Percentiles rank a stretch among this genome's conserved stretches.
These are phyloP conservation scores for Atethmia centrago DNA, from an alignment of 2,888 invertebrate species.

Conservation along the genomic window DNA sequence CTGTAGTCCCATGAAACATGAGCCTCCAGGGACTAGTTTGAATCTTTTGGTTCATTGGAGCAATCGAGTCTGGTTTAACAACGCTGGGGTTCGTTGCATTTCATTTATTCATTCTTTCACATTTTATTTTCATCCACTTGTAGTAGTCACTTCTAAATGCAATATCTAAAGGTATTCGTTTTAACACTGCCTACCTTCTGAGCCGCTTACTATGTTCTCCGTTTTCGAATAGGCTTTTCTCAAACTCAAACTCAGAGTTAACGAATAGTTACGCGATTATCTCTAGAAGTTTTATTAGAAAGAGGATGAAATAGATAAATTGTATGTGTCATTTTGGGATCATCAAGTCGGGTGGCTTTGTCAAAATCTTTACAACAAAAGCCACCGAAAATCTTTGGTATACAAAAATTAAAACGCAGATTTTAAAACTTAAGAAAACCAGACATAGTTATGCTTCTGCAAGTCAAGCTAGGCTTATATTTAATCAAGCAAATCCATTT, in stretches of 20 bases:
- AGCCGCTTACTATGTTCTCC: not conserved
- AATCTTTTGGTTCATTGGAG: too few species aligned
- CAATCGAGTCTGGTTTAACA: too few species aligned
- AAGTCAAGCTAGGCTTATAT: not conserved
- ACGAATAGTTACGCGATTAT: not conserved
- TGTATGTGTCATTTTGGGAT: not conserved
- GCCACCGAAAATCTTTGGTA: too few species aligned
- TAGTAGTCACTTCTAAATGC: constrained; percentile 6
- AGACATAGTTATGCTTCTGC: not conserved
- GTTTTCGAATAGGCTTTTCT: not conserved
- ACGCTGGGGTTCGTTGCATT: too few species aligned
- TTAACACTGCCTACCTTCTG: not conserved
- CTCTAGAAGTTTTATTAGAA: not conserved
- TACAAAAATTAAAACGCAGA: not conserved
- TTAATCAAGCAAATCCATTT: not conserved
- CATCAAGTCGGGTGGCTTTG: not conserved
- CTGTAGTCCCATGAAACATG: too few species aligned
- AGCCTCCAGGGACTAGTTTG: too few species aligned
- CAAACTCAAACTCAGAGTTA: not conserved
- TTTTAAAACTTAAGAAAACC: not conserved
- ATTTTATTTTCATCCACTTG: constrained; percentile 33
- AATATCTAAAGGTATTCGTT: not conserved
- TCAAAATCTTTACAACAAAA: not conserved
- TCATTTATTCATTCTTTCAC: too few species aligned
- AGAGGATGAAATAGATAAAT: not conserved